Base-by-base conservation (phyloP, 2,888 invertebrate genomes). In the Dryobotodes eremita region DNA sequence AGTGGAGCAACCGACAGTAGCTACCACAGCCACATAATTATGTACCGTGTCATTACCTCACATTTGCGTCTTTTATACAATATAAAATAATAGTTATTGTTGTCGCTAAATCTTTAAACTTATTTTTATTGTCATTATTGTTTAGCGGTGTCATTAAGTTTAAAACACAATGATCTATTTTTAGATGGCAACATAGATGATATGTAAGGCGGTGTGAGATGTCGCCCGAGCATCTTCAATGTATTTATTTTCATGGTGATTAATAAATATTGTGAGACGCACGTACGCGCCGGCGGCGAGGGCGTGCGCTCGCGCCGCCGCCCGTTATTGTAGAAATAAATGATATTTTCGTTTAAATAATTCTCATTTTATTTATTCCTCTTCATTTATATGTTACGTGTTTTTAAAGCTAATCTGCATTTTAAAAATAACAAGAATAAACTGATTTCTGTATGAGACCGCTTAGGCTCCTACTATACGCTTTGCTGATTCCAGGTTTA, bases 341-440 rank as follows among this genome's bases (percentile, higher is more conserved):
- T 96, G 96, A 96, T 96, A 96, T 96, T 96, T 96, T 96, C 96
- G 96, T 96, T 96, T 96, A 96, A 92, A 93, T 87, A 90, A 94
- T 94, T 93, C 93, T 91, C 91, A 94, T 92, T 94, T 95, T 93
- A 92, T 92, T 93, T 91, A 20, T 55, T 46, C 48, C 42, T 69
- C 15, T 55, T 10, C 48, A 31, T 36, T 15, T 36, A 17, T 23
- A 2, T 73, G 7, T 26, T 26, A n/a, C 15, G 20, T 26, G 11
- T 42, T n/a, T 55, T 36, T 23, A 36, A 69, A 36, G n/a, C 36
- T 15, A 69, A 69, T 17, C 17, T 7, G 23, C 50, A 68, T 46
- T 66, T n/a, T 20, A 15, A 48, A 26, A 36, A n/a, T n/a, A n/a
- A n/a, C n/a, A n/a, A n/a, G n/a, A n/a, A n/a, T n/a, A n/a, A n/a